These are phyloP conservation scores for Cygnus atratus DNA, from an alignment of 2,113 vertebrate species.

Conservation along the genomic window DNA sequence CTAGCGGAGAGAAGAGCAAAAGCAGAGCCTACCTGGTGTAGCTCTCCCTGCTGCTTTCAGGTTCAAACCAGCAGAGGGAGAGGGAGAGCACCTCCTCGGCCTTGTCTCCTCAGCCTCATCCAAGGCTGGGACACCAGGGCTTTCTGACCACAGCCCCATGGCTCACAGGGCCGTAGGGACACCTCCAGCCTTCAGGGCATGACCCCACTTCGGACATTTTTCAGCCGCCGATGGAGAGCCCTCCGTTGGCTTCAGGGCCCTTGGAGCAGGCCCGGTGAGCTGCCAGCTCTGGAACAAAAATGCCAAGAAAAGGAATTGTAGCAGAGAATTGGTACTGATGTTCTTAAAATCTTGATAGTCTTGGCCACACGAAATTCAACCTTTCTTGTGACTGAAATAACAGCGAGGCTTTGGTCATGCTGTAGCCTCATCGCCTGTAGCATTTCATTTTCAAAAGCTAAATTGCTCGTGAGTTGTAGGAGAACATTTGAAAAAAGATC, in stretches of 20 bases:
- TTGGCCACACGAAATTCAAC: slow-evolving; percentile 30
- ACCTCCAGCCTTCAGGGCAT: background rate
- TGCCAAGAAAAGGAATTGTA: background rate
- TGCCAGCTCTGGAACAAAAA: slow-evolving; percentile 38
- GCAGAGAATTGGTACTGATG: slow-evolving; percentile 13
- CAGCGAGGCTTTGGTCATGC: slow-evolving; percentile 31
- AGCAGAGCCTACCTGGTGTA: background rate
- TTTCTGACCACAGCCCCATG: background rate
- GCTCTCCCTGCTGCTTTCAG: background rate
- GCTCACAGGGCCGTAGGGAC: background rate
- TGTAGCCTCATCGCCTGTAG: background rate
- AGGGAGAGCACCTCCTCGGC: background rate
- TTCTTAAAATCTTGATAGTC: slow-evolving; percentile 46
- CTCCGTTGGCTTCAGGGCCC: background rate
- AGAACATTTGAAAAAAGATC: background rate
- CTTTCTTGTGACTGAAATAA: slow-evolving; percentile 47
- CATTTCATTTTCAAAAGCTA: slow-evolving; percentile 28
- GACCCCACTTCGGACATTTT: background rate
- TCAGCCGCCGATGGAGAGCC: fast-evolving
- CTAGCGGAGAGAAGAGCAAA: background rate
- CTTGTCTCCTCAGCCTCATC: background rate
- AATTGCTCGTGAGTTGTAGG: slow-evolving; percentile 44
- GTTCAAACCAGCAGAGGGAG: background rate
- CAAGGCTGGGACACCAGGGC: fast-evolving
- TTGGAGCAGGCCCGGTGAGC: slow-evolving; percentile 8